phyloP scores from a whole-genome alignment of 1,140 invertebrate species.

The Danaus plexippus region DNA sequence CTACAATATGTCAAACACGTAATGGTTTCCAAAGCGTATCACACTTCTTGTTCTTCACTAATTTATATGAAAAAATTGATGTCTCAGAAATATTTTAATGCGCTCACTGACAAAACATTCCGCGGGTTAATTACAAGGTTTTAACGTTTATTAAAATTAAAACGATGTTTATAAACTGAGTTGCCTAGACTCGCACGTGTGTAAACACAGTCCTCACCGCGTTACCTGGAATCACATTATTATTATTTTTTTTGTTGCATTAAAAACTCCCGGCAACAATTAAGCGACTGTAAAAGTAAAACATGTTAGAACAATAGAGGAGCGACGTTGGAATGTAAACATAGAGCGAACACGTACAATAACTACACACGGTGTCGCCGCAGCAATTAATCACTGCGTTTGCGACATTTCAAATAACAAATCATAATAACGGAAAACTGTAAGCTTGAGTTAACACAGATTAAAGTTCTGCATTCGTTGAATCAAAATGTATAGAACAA shows the following conservation, averaged over 20 bases:
- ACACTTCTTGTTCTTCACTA: neutral
- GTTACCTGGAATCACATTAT: slow-evolving; percentile 11
- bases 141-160: no score
- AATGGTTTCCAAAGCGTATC: neutral
- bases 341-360: slow-evolving; percentile 8
- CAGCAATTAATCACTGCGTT: no score
- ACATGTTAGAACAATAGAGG: slow-evolving; percentile 14
- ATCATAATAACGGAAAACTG: no score
- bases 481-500: no score
- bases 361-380: no score
- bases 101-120: no score
- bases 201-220: slow-evolving; percentile 6
- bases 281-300: slow-evolving; percentile 13
- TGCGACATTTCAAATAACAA: no score
- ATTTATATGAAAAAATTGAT: no score
- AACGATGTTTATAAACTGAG: slow-evolving; percentile 4
- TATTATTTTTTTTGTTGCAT: slow-evolving; percentile 11
- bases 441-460: no score
- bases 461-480: no score
- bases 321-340: slow-evolving; percentile 9
- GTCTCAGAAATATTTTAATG: no score
- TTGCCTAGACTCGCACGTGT: slow-evolving; percentile 10
- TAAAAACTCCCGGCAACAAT: slow-evolving; percentile 9
- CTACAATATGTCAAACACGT: neutral
- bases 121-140: no score